phyloP scores from a whole-genome alignment of 2,113 vertebrate species.

The Ammodytes marinus region DNA sequence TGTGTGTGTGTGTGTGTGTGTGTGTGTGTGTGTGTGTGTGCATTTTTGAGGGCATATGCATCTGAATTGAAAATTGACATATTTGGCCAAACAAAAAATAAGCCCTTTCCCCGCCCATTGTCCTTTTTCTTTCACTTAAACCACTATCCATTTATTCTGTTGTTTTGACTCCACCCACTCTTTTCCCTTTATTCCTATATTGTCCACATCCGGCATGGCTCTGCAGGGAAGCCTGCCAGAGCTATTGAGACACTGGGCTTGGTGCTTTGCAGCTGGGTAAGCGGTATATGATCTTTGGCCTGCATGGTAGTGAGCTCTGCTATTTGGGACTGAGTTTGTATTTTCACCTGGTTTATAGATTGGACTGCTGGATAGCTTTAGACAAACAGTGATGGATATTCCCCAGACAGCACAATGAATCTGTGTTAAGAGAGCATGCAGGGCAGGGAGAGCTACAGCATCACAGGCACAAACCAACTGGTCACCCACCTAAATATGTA shows the following conservation, averaged over 20 bases:
- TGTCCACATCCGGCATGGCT: slow-evolving; percentile 5
- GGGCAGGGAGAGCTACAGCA: slow-evolving; percentile 20
- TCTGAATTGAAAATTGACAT: background rate
- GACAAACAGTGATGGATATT: slow-evolving; percentile 51
- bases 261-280: slow-evolving; percentile 19
- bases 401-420: slow-evolving; percentile 33
- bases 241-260: slow-evolving; percentile 12
- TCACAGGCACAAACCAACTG: slow-evolving; percentile 42
- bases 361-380: slow-evolving; percentile 16
- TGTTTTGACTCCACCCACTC: background rate
- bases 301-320: slow-evolving; percentile 14
- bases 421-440: slow-evolving; percentile 17
- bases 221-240: slow-evolving; percentile 25
- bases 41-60: background rate
- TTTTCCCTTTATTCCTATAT: background rate
- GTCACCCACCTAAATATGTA: slow-evolving; percentile 51
- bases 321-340: slow-evolving; percentile 13
- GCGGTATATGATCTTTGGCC: slow-evolving; percentile 37
- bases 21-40: background rate
- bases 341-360: slow-evolving; percentile 29
- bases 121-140: background rate
- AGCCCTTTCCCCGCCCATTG: background rate
- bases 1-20: slow-evolving; percentile 49
- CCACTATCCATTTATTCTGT: background rate
- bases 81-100: background rate